These are phyloP conservation scores for Poeciliopsis infans DNA, from an alignment of 2,797 vertebrate genomes.

Conservation along the genomic window DNA sequence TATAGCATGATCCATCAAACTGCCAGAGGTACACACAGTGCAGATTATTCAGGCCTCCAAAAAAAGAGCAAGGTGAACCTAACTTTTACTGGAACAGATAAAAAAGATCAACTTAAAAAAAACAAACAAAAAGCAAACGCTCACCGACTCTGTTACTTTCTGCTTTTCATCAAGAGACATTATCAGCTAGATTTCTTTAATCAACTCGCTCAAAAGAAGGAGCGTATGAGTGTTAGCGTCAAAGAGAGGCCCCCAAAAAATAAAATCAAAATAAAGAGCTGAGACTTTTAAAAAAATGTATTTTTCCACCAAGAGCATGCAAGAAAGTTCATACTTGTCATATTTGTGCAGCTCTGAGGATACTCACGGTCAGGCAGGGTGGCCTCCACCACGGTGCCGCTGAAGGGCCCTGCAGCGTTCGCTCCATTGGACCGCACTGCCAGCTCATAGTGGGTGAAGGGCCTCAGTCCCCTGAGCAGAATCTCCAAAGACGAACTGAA, in stretches of 20 bases:
- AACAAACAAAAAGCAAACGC: background rate
- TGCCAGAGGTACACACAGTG: constrained; percentile 4
- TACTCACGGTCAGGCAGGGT: constrained; percentile 94
- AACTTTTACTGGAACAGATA: background rate
- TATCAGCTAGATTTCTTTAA: background rate
- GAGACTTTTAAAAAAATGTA: background rate
- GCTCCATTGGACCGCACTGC: constrained; percentile 93
- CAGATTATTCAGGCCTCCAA: constrained; percentile 4
- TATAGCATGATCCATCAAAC: constrained; percentile 25
- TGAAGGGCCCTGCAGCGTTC: constrained; percentile 89
- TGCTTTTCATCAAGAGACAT: background rate
- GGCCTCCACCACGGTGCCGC: constrained; percentile 88
- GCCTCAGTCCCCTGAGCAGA: constrained; percentile 90
- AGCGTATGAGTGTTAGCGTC: background rate
- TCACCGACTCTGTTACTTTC: background rate
- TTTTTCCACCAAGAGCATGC: background rate
- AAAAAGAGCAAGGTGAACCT: background rate
- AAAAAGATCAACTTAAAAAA: background rate
- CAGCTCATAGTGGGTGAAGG: constrained; percentile 95
- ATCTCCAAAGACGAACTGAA: constrained; percentile 92
- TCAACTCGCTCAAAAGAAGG: background rate
- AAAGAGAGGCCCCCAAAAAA: background rate
- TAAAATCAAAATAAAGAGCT: background rate
- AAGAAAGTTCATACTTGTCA: background rate
- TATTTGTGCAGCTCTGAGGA: background rate